phyloP scores from a whole-genome alignment of 2,797 vertebrate species.

The Bothrops alternatus region DNA sequence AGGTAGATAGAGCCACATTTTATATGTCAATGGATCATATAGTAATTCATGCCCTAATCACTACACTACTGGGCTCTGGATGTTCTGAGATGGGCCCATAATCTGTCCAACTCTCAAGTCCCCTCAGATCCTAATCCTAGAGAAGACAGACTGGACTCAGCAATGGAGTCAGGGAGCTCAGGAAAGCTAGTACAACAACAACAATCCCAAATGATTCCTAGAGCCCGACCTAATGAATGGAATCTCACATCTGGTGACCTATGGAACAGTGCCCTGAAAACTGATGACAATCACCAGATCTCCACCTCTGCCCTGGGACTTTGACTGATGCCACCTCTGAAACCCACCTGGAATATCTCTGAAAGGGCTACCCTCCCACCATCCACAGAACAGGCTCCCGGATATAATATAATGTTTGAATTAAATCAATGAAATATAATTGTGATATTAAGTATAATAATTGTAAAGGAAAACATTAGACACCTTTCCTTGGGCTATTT shows the following conservation, averaged over 20 bases:
- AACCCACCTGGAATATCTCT: neutral
- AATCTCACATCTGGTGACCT: neutral
- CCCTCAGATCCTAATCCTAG: neutral
- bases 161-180: neutral
- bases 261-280: neutral
- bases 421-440: neutral
- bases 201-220: neutral
- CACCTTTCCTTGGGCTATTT: neutral
- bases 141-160: neutral
- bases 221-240: neutral
- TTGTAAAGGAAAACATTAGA: neutral
- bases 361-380: rapidly evolving
- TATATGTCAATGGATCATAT: neutral
- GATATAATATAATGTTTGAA: neutral
- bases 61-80: neutral
- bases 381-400: neutral
- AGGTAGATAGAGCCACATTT: neutral
- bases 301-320: neutral
- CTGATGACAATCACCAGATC: neutral
- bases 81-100: neutral
- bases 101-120: neutral
- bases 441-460: neutral
- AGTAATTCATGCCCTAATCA: neutral
- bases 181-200: neutral
- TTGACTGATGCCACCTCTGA: neutral